These are phyloP conservation scores for Zosterops hypoxanthus DNA, from an alignment of 2,113 vertebrate species.

Conservation along the genomic window DNA sequence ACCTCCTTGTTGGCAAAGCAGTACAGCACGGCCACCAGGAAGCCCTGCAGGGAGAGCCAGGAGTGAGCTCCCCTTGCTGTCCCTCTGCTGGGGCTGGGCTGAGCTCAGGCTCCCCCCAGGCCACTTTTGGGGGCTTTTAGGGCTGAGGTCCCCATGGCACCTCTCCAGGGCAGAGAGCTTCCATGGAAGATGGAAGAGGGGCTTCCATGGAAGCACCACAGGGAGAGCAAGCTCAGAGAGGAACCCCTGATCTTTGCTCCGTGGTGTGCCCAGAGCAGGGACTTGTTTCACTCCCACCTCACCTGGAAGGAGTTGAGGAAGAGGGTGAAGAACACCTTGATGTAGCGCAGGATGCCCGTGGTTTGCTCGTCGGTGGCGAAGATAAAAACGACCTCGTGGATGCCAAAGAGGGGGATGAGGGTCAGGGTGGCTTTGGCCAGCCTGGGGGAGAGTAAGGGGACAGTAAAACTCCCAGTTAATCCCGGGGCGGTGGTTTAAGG, in stretches of 20 bases:
- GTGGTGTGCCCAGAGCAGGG: neutral
- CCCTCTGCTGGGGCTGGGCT: neutral
- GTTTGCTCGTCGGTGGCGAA: constrained; percentile 83
- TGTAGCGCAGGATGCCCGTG: constrained; percentile 77
- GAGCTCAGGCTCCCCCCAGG: neutral
- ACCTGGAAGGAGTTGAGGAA: constrained; percentile 88
- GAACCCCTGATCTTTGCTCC: neutral
- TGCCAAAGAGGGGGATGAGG: constrained; percentile 84
- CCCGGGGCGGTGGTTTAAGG: fast-evolving
- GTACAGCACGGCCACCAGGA: constrained; percentile 84
- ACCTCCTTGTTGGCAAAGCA: constrained; percentile 88
- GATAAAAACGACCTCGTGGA: constrained; percentile 84
- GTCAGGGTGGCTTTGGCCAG: constrained; percentile 84
- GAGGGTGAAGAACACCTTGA: constrained; percentile 84
- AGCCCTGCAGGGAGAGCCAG: constrained; percentile 68
- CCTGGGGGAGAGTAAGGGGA: constrained; percentile 25
- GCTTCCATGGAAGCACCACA: neutral
- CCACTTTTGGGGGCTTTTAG: neutral
- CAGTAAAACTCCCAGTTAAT: neutral
- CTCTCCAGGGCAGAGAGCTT: neutral
- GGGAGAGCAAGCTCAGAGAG: neutral
- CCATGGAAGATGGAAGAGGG: neutral
- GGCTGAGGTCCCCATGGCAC: neutral
- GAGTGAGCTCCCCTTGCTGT: neutral
- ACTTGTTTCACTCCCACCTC: fast-evolving